Evolutionary conservation across 1,140 invertebrate species (phyloP).

Genomic region (Archegozetes longisetosus): DNA sequence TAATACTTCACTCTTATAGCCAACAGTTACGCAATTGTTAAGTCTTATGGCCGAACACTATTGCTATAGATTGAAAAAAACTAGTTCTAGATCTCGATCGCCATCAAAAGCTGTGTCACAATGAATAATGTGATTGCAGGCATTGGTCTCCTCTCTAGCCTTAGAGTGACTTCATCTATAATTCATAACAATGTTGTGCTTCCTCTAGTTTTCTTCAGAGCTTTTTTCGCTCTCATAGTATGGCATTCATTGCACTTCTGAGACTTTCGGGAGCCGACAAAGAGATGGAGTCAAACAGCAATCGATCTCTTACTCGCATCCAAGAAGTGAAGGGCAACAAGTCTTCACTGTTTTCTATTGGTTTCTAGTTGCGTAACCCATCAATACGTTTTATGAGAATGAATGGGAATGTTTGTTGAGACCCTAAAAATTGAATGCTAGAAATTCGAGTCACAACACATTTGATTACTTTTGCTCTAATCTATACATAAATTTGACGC

Average conservation of each 20-base stretch:
- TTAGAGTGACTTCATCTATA: neutral
- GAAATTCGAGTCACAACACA: no score
- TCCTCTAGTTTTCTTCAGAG: no score
- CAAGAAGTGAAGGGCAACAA: neutral
- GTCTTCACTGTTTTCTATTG: neutral
- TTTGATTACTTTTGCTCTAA: no score
- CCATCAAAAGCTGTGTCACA: neutral
- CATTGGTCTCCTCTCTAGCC: neutral
- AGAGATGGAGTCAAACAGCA: neutral
- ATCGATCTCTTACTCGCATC: neutral
- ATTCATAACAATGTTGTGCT: neutral
- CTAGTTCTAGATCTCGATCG: neutral
- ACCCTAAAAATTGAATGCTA: no score
- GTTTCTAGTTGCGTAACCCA: neutral
- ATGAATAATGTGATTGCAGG: neutral
- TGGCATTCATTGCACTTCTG: neutral
- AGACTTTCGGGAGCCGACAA: neutral
- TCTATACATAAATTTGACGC: no score
- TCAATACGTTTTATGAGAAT: no score
- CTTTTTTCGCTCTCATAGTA: neutral
- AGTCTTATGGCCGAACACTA: no score
- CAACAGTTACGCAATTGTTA: no score
- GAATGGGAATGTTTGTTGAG: no score
- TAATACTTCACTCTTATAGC: no score
- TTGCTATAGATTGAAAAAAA: no score